A percentile compares a stretch with the other conserved stretches of the same genome.
These are phyloP conservation scores for Oryzias celebensis DNA, from an alignment of 2,113 vertebrate species.

Conservation along the genomic window DNA sequence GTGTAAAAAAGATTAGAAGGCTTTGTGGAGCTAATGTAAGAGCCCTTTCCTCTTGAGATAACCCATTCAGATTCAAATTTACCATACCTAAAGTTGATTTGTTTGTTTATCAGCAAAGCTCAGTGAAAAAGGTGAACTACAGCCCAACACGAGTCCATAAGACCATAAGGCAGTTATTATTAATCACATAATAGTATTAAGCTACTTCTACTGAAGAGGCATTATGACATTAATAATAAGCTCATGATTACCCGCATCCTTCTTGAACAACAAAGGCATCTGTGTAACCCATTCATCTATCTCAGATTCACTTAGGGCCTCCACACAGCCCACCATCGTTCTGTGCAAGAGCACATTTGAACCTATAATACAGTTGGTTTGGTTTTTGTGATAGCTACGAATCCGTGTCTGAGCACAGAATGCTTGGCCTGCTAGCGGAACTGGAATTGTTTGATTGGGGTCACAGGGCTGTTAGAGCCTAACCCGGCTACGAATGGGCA, in stretches of 20 bases:
- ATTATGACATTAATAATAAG: conserved; percentile 8
- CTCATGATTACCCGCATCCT: conserved; percentile 15
- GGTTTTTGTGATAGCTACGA: no score
- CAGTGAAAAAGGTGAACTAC: not conserved
- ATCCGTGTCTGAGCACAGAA: no score
- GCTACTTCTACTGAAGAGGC: not conserved
- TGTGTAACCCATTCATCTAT: not conserved
- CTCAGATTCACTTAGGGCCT: not conserved
- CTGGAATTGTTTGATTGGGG: no score
- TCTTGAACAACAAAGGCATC: not conserved
- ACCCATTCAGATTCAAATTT: conserved; percentile 6
- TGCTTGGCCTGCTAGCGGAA: no score
- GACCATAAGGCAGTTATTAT: conserved; percentile 1
- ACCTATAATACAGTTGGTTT: no score
- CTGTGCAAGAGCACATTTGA: no score
- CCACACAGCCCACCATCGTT: no score
- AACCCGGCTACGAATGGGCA: no score
- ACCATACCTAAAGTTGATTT: not conserved
- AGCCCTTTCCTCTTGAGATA: not conserved
- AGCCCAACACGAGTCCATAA: not conserved
- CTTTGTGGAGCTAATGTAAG: not conserved
- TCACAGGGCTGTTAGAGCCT: no score
- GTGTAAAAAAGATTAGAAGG: conserved; percentile 3
- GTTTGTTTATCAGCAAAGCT: not conserved
- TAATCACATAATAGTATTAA: not conserved